Evolutionary conservation across 2,888 invertebrate species (phyloP).

Genomic region (Labia minor): DNA sequence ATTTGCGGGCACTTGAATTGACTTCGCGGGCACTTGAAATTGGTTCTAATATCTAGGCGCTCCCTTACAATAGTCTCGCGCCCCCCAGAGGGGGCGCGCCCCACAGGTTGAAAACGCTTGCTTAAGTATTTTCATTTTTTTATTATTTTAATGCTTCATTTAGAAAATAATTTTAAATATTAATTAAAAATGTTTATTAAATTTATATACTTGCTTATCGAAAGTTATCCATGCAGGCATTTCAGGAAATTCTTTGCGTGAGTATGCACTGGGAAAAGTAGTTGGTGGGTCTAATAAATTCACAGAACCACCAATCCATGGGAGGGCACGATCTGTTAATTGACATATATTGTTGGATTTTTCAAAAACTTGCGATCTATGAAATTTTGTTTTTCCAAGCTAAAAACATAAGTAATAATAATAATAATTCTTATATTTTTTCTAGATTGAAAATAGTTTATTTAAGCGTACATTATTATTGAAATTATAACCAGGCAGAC

Average conservation of each 20-base stretch:
- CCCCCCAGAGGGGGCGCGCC: too few relatives aligned
- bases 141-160: too few relatives aligned
- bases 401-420: constrained; percentile 31
- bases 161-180: too few relatives aligned
- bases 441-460: neutral
- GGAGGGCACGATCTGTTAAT: constrained; percentile 49
- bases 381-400: constrained; percentile 53
- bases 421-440: neutral
- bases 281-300: constrained; percentile 41
- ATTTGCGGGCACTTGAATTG: too few relatives aligned
- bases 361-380: constrained; percentile 50
- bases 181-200: too few relatives aligned
- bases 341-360: constrained; percentile 47
- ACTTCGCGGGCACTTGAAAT: too few relatives aligned
- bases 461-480: neutral
- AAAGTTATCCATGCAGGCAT: constrained; percentile 77
- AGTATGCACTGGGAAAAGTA: constrained; percentile 58
- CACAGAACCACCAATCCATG: constrained; percentile 46
- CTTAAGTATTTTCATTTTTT: too few relatives aligned
- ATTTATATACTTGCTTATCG: constrained; percentile 69
- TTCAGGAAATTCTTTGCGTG: constrained; percentile 60
- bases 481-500: neutral
- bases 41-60: too few relatives aligned
- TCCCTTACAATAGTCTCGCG: too few relatives aligned
- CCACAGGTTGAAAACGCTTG: too few relatives aligned